Conservation (phyloP, 2,113 vertebrate genomes). For the Muntiacus reevesi region DNA sequence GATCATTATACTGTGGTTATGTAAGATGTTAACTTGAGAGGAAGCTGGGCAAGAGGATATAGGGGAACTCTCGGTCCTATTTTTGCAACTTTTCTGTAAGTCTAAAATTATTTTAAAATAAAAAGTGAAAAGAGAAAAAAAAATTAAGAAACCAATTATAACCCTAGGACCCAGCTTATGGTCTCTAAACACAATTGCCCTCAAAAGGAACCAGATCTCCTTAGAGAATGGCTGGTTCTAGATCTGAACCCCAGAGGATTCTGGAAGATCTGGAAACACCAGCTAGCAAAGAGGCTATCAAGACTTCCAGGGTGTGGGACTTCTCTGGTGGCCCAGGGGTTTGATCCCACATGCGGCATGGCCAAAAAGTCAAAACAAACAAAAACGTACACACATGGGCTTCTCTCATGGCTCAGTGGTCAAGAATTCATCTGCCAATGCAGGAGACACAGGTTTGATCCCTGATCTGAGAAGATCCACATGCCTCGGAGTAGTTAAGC, state of each 20-base stretch:
- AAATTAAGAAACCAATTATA: background rate
- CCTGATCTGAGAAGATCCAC: background rate
- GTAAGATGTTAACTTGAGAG: conserved; percentile 2
- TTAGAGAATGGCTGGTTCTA: background rate
- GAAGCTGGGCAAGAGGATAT: background rate
- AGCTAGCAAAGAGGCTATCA: background rate
- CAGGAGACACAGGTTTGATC: background rate
- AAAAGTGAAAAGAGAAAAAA: background rate
- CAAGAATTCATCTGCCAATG: background rate
- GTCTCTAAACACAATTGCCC: background rate
- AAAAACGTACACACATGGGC: background rate
- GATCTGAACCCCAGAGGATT: background rate
- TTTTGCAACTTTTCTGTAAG: conserved; percentile 45
- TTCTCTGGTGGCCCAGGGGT: background rate
- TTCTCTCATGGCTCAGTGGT: background rate
- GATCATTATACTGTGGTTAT: background rate
- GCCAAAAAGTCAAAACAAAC: background rate
- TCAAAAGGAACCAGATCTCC: background rate
- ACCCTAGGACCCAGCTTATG: background rate
- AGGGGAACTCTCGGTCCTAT: background rate
- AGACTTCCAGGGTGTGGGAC: background rate
- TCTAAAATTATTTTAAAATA: conserved; percentile 48
- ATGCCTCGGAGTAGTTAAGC: background rate
- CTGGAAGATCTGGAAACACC: background rate
- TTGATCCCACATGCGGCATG: background rate